These are phyloP conservation scores for Agrypnus murinus DNA, from an alignment of 2,888 invertebrate genomes.

Conservation along the genomic window DNA sequence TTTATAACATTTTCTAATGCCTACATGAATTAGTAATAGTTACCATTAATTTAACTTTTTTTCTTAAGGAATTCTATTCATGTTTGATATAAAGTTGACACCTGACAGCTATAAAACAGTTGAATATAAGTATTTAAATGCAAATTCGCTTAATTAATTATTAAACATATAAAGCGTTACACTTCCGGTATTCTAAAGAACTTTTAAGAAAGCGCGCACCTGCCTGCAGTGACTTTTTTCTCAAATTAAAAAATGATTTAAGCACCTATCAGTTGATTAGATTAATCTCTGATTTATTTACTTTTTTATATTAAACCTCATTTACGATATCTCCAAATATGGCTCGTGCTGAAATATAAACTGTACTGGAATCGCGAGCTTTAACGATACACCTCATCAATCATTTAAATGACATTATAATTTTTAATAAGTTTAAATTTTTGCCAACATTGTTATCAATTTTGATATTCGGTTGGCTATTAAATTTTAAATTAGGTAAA, in stretches of 20 bases:
- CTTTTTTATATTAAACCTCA: background rate
- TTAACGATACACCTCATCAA: too few species aligned
- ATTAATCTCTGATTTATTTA: background rate
- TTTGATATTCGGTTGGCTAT: too few species aligned
- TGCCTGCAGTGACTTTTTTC: background rate
- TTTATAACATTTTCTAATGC: background rate
- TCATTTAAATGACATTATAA: too few species aligned
- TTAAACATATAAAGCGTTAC: slow-evolving; percentile 13
- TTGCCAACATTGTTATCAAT: too few species aligned
- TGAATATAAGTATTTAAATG: slow-evolving; percentile 24
- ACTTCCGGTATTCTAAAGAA: slow-evolving; percentile 14
- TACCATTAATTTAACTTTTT: background rate
- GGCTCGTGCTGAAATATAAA: slow-evolving; percentile 4
- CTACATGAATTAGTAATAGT: background rate
- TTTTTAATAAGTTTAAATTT: too few species aligned
- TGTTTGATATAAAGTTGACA: slow-evolving; percentile 5
- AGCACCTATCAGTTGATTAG: slow-evolving; percentile 5
- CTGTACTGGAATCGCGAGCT: too few species aligned
- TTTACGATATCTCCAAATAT: slow-evolving; percentile 6
- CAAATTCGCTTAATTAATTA: slow-evolving; percentile 28
- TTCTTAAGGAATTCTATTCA: background rate
- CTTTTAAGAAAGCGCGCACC: background rate
- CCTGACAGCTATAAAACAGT: slow-evolving; percentile 12
- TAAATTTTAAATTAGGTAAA: too few species aligned
- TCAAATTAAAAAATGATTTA: too few species aligned